Evolutionary conservation across 1,140 invertebrate genomes (phyloP), one percentile per base, ranked within the genome.

Genomic region (Panagrolaimus sp.): DNA sequence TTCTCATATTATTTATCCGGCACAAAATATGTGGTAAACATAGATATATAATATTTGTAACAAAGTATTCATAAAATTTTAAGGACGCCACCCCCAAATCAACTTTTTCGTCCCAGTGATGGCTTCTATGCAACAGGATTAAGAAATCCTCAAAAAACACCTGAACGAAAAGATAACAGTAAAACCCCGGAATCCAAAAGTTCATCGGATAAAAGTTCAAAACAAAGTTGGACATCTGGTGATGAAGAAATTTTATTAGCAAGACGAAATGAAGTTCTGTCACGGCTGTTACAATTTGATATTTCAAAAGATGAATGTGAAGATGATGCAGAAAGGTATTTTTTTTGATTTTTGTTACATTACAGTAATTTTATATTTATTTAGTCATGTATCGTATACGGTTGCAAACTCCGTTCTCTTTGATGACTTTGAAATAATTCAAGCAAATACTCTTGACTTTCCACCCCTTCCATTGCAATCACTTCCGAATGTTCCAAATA

Each of bases 341-440:
- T 21, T 17, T 1, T 15, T 63, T 28, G 6, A 26, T n/a, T 63
- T 15, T 1, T 6, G 6, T 26, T 52, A 45, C 12, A 68, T 58
- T 32, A 62, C 21, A 24, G 21, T 58, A 12, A 28, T 58, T 21
- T 58, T 5, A n/a, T 12, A 26, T 21, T 12, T 10, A 68, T 78
- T 69, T 43, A 81, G 80, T 28, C 79, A 81, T 48, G 79, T 81
- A 26, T 81, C 81, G n/a, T 81, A 75, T 44, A 81, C 79, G 6
- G 79, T 81, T 5, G 79, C 79, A 3, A 76, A 52, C 63, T 76
- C 81, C 21, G 78, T 80, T 10, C 70, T 78, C n/a, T 78, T 58
- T 17, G 75, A 76, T 17, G 73, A 78, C 28, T 21, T 46, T 43
- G 48, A 65, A 24, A 17, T 17, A 10, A 46, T 48, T 12, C 12